These are phyloP conservation scores for Homarus americanus DNA, from an alignment of 1,140 invertebrate species.

Conservation along the genomic window DNA sequence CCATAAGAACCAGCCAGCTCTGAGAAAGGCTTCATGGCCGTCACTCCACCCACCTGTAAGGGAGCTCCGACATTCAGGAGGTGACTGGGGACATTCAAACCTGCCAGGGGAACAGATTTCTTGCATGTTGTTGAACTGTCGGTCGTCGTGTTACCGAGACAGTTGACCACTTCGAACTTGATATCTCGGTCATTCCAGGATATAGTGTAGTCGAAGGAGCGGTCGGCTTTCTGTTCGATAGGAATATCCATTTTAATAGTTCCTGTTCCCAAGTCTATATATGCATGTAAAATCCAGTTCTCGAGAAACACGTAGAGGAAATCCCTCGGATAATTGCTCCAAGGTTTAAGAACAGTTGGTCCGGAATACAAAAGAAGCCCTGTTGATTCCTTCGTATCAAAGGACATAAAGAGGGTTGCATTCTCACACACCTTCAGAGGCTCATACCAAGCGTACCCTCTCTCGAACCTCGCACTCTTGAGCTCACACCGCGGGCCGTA, in stretches of 20 bases:
- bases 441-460: conserved; percentile 97
- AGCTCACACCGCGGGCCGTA: conserved; percentile 96
- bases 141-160: conserved; percentile 15
- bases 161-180: conserved; percentile 48
- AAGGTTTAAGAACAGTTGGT: conserved; percentile 93
- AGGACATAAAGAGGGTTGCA: conserved; percentile 95
- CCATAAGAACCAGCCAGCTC: conserved; percentile 85
- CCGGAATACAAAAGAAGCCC: conserved; percentile 98
- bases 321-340: conserved; percentile 91
- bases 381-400: conserved; percentile 92
- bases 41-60: conserved; percentile 93
- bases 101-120: conserved; percentile 20
- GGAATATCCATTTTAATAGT: conserved; percentile 92
- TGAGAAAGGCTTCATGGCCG: conserved; percentile 86
- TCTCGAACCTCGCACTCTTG: conserved; percentile 93
- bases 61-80: conserved; percentile 94
- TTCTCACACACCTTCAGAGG: conserved; percentile 96
- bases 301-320: conserved; percentile 92
- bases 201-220: conserved; percentile 30
- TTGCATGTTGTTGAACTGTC: conserved; percentile 31
- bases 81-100: conserved; percentile 6
- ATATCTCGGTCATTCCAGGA: conserved; percentile 47
- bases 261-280: conserved; percentile 97
- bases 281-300: conserved; percentile 94
- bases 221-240: conserved; percentile 80